Percentiles rank a stretch among this genome's conserved stretches.
phyloP scores from a whole-genome alignment of 2,797 vertebrate genomes.

The Acropternis orthonyx region DNA sequence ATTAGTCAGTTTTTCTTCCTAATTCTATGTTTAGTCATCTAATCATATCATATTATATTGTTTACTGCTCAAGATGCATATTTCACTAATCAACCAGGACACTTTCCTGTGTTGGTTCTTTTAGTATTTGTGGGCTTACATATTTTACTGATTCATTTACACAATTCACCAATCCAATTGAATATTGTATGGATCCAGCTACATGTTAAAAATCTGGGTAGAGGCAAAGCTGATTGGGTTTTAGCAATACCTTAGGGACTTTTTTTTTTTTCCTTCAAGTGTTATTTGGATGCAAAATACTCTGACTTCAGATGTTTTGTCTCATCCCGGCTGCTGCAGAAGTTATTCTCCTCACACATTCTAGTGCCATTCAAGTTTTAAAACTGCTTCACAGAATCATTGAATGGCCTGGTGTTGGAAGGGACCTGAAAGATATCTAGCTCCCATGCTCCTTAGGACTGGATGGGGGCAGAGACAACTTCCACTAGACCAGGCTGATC shows the following conservation, averaged over 20 bases:
- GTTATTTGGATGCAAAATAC: not conserved
- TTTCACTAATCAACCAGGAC: slow-evolving; percentile 30
- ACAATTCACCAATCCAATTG: not conserved
- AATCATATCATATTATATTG: not conserved
- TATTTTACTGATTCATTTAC: slow-evolving; percentile 14
- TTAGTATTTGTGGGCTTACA: not conserved
- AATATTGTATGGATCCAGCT: not conserved
- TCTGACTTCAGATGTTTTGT: not conserved
- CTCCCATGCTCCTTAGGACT: not conserved
- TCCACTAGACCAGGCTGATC: not conserved
- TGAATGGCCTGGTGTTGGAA: not conserved
- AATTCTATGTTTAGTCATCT: not conserved
- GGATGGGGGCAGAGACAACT: too few species aligned
- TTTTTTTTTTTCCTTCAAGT: not conserved
- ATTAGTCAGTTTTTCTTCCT: not conserved
- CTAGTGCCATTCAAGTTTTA: not conserved
- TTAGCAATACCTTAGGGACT: not conserved
- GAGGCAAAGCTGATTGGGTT: not conserved
- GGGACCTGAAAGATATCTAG: not conserved
- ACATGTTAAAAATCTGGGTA: not conserved
- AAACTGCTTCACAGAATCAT: not conserved
- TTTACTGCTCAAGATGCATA: slow-evolving; percentile 42
- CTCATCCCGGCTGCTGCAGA: not conserved
- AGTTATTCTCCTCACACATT: not conserved
- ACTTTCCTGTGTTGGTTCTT: not conserved